phyloP scores from a whole-genome alignment of 2,797 vertebrate genomes.

The Knipowitschia caucasica region DNA sequence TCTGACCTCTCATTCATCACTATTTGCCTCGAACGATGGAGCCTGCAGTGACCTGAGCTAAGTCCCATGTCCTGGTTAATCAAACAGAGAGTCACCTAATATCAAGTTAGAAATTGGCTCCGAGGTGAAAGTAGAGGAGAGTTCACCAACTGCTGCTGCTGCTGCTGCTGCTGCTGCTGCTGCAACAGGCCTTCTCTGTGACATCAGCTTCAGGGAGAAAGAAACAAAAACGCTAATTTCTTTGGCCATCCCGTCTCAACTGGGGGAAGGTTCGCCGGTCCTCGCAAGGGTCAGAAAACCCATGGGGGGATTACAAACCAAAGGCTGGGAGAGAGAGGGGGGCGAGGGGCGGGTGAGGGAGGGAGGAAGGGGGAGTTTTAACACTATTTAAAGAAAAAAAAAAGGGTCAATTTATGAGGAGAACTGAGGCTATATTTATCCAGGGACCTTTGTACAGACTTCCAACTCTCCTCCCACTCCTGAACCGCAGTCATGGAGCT shows the following conservation, averaged over 20 bases:
- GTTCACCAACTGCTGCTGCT: no score
- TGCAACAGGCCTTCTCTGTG: conserved; percentile 49
- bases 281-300: conserved; percentile 50
- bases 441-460: conserved; percentile 71
- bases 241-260: conserved; percentile 29
- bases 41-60: no score
- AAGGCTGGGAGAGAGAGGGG: not conserved
- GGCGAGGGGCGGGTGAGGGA: not conserved
- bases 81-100: not conserved
- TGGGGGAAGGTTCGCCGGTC: conserved; percentile 25
- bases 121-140: conserved; percentile 58
- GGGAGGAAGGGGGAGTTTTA: conserved; percentile 25
- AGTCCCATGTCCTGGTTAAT: not conserved
- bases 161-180: conserved; percentile 33
- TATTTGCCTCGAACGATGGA: no score
- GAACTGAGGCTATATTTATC: conserved; percentile 52
- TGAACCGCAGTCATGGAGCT: conserved; percentile 47
- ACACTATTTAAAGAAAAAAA: conserved; percentile 36
- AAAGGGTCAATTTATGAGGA: conserved; percentile 4
- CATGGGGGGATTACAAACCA: conserved; percentile 50
- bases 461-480: conserved; percentile 25
- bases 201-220: conserved; percentile 61
- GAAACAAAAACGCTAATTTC: conserved; percentile 63
- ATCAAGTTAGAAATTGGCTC: not conserved
- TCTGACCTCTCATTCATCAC: no score